Base-by-base conservation (phyloP, 1,140 invertebrate genomes). In the Drosophila oshimai region DNA sequence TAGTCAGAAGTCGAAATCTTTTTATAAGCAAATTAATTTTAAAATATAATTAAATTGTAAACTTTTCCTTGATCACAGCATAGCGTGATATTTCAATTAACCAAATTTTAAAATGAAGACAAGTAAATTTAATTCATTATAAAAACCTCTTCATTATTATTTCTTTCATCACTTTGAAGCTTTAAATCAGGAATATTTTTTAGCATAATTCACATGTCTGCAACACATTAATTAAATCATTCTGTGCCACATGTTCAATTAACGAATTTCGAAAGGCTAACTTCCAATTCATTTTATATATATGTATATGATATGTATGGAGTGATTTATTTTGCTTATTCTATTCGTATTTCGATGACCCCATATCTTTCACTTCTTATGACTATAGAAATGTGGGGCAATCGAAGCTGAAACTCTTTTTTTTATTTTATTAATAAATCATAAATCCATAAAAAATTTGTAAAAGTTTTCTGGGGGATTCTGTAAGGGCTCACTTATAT, bases 231-330 rank as follows among this genome's bases (percentile, higher is more conserved):
- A 58, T 58, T 39, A 20, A 49, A 65, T 39, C 34, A 49, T 18
- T 47, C 15, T 62, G 24, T 44, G 37, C 29, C 64, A 67, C 61
- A 67, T 68, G 24, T 44, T 44, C 46, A 67, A 54, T 68, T 67
- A 45, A 54, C 10, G 15, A 36, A 34, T 31, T 53, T 29, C 29
- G 13, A 64, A 67, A 13, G 24, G 10, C 29, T 6, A 13, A 10
- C 17, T 28, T 68, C 31, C 37, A 68, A 53, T 65, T 44, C 18
- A 29, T 15, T 44, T 28, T 31, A 33, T 51, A n/a, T n/a, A n/a
- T n/a, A n/a, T n/a, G n/a, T n/a, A n/a, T n/a, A n/a, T n/a, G n/a
- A n/a, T n/a, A n/a, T n/a, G n/a, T n/a, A n/a, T n/a, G n/a, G n/a
- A n/a, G n/a, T n/a, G n/a, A n/a, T n/a, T n/a, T n/a, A 29, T 64